Evolutionary conservation across 2,888 invertebrate species (phyloP), one percentile per base, ranked within the genome.

Genomic region (Diadegma fenestrale): DNA sequence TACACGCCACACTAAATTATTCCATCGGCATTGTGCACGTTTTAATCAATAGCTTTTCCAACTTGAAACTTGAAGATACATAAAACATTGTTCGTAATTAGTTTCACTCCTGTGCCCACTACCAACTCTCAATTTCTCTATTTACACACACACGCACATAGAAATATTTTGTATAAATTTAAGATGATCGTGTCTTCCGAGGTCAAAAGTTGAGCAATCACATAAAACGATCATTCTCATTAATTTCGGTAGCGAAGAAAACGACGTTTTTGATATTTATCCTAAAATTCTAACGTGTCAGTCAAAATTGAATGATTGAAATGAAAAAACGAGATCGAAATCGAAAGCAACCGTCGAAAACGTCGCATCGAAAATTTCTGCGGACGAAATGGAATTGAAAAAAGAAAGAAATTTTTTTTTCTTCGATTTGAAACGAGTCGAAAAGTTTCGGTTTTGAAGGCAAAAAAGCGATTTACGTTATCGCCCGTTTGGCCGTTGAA

Each of bases 11-110:
- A 33, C 22, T 58, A 68, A 83, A 68, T 83, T 73, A 54, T 73
- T 83, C 61, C 41, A 79, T 83, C 78, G 43, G 61, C 68, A 79
- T 83, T 68, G 72, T 73, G 61, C 66, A 33, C 14, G 17, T 73
- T 78, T 78, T 61, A 83, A 83, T 79, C 68, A 73, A 83, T 72
- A 37, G 61, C 12, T 73, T 68, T 61, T 22, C 71, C 78, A 73
- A 79, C 37, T 83, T 72, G 26, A 72, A 78, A 78, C 61, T 51
- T 30, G 43, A 63, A 51, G 68, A 83, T 82, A 79, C 58, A 75
- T 68, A 82, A 51, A 77, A 82, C 71, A 72, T 77, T 63, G 63
- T 77, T 82, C 63, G 71, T 76, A 82, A 82, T 71, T 71, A 69
- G 77, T 82, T 82, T 71, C 7, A 30, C 63, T n/a, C 43, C n/a